These are phyloP conservation scores for Diarsia rubi DNA, from an alignment of 2,888 invertebrate species.

Conservation along the genomic window DNA sequence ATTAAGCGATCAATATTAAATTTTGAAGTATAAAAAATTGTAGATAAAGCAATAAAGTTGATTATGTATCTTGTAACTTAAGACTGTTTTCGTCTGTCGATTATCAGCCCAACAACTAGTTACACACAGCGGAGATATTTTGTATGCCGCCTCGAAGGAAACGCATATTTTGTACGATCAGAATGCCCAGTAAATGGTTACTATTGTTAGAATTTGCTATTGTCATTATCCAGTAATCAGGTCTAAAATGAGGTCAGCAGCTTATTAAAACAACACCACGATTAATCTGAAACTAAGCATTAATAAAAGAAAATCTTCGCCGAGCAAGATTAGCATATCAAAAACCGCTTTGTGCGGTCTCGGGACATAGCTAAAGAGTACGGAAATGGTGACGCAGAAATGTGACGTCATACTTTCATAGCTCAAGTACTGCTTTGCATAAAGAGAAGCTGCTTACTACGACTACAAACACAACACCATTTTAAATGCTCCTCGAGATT, in stretches of 20 bases:
- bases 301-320: slow-evolving; percentile 14
- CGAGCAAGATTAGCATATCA: slow-evolving; percentile 62
- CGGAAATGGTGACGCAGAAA: slow-evolving; percentile 36
- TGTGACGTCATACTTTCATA: slow-evolving; percentile 40
- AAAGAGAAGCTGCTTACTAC: neutral
- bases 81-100: neutral
- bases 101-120: neutral
- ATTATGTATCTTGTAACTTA: neutral
- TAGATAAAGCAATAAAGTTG: neutral
- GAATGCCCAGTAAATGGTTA: slow-evolving; percentile 4
- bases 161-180: neutral
- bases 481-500: slow-evolving; percentile 5
- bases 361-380: slow-evolving; percentile 31
- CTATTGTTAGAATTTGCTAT: neutral
- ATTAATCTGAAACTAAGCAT: neutral
- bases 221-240: neutral
- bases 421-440: slow-evolving; percentile 17
- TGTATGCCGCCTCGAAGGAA: neutral
- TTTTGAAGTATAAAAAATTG: too few relatives aligned
- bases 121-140: neutral
- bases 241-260: neutral
- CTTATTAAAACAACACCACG: neutral
- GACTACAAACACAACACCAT: neutral
- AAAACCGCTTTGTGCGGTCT: slow-evolving; percentile 47
- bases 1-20: too few relatives aligned